A percentile compares a stretch with the other conserved stretches of the same genome.
phyloP scores from a whole-genome alignment of 2,113 vertebrate genomes.

The Theristicus caerulescens region DNA sequence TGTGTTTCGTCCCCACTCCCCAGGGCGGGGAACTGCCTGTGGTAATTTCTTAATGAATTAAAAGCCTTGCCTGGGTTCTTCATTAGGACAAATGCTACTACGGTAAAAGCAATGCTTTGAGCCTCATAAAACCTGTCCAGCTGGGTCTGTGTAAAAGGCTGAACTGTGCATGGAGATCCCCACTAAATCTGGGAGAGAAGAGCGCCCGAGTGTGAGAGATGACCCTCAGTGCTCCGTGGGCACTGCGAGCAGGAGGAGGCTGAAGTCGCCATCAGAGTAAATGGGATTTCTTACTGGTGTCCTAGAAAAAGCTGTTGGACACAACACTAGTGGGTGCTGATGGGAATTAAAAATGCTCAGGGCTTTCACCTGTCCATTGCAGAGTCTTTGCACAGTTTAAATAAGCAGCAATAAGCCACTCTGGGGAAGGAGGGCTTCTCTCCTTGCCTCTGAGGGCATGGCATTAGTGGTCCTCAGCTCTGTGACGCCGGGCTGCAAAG shows the following conservation, averaged over 20 bases:
- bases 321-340: background rate
- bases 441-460: background rate
- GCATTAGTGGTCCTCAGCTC: accelerated
- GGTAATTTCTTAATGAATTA: slow-evolving; percentile 34
- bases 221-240: background rate
- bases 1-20: background rate
- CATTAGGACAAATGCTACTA: background rate
- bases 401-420: no score
- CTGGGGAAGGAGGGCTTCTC: background rate
- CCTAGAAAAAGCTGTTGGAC: background rate
- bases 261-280: background rate
- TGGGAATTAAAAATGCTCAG: background rate
- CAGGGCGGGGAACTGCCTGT: background rate
- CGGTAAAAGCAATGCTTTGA: background rate
- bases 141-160: background rate
- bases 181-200: background rate
- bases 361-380: accelerated
- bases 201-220: accelerated
- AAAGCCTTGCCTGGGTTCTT: background rate
- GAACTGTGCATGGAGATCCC: background rate
- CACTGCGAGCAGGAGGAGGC: background rate
- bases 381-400: background rate
- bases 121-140: background rate
- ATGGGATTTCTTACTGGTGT: background rate
- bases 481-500: accelerated